Evolutionary conservation across 2,888 invertebrate species (phyloP).

Genomic region (Lottia gigantea): DNA sequence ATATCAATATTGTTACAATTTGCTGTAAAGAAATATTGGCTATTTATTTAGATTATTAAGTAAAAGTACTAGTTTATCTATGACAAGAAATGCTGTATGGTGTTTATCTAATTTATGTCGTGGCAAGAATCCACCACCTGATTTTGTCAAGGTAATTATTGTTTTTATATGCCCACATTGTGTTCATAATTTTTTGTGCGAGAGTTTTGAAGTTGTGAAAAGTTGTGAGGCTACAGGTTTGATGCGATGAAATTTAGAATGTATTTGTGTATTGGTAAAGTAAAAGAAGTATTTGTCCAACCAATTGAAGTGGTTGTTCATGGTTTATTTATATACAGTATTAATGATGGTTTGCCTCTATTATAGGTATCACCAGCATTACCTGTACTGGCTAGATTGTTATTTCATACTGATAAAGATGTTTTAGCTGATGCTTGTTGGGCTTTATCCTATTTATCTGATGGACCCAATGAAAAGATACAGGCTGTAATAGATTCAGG

Average conservation of each 20-base stretch:
- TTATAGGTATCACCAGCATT: slow-evolving; percentile 71
- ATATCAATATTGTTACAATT: no score
- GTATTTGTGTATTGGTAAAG: no score
- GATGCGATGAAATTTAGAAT: no score
- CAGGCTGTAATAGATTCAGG: slow-evolving; percentile 96
- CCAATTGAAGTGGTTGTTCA: background rate
- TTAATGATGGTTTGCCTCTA: no score
- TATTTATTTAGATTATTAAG: slow-evolving; percentile 79
- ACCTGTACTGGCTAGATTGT: slow-evolving; percentile 85
- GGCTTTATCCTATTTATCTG: slow-evolving; percentile 95
- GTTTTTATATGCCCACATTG: no score
- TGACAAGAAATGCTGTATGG: slow-evolving; percentile 98
- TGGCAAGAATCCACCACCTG: slow-evolving; percentile 95
- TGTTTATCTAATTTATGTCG: slow-evolving; percentile 96
- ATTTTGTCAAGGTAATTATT: slow-evolving; percentile 80
- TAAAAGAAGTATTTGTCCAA: no score
- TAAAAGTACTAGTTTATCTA: slow-evolving; percentile 76
- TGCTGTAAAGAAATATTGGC: no score
- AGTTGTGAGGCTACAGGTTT: no score
- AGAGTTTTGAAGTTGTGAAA: no score
- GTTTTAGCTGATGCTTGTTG: slow-evolving; percentile 95
- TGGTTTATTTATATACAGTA: no score
- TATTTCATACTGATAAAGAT: slow-evolving; percentile 89
- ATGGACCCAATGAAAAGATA: slow-evolving; percentile 97
- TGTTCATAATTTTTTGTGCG: no score